A percentile compares a stretch with the other conserved stretches of the same genome.
phyloP scores from a whole-genome alignment of 2,888 invertebrate species.

The Limnephilus lunatus region DNA sequence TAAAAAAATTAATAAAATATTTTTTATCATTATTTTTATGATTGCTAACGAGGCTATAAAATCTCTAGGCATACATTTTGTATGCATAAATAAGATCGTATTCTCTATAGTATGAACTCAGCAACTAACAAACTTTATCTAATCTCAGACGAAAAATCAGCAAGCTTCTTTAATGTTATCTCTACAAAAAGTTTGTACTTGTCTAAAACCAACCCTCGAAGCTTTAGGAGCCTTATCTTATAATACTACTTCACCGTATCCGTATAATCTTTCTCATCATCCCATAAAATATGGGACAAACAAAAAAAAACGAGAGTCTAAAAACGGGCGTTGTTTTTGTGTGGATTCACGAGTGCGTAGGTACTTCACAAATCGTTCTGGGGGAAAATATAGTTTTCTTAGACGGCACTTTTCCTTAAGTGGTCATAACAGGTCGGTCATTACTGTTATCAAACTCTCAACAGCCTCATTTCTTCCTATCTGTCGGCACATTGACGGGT shows the following conservation, averaged over 20 bases:
- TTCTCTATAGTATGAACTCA: neutral
- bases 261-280: neutral
- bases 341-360: neutral
- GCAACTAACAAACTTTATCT: neutral
- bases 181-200: neutral
- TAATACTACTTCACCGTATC: neutral
- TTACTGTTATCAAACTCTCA: constrained; percentile 32
- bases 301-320: neutral
- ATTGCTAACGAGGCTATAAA: neutral
- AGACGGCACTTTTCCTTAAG: constrained; percentile 24
- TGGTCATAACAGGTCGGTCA: constrained; percentile 26
- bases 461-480: constrained; percentile 6
- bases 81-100: neutral
- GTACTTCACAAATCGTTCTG: neutral
- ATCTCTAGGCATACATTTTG: neutral
- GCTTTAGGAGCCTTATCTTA: neutral
- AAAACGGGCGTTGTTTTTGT: neutral
- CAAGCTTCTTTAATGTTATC: neutral
- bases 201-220: neutral
- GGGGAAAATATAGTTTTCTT: constrained; percentile 12
- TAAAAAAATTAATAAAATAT: neutral
- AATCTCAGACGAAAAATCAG: neutral
- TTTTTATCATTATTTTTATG: too few relatives aligned
- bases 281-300: neutral
- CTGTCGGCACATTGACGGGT: constrained; percentile 15